Evolutionary conservation across 1,140 invertebrate species (phyloP), one percentile per base, ranked within the genome.

Genomic region (Uloborus diversus): DNA sequence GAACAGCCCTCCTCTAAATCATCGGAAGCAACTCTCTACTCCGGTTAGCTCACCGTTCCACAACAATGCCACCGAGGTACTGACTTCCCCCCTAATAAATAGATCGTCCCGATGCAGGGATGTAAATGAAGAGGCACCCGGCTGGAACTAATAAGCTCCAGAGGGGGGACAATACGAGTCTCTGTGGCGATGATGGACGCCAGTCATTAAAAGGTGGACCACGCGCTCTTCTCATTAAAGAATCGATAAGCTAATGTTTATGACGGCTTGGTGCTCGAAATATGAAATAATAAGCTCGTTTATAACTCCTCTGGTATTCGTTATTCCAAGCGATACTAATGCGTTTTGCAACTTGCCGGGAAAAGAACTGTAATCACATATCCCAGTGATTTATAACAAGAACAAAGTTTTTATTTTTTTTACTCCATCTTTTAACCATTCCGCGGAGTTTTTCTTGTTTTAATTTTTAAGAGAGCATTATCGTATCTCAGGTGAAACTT

Each of bases 221-320:
- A 20, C 37, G 33, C 42, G 30, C 33, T 33, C 56, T 25, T 25
- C 73, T 78, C 73, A 78, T 78, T 78, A 78, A 65, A 64, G 62
- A 66, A 78, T 78, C 73, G 73, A 78, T 78, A 78, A 78, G 73
- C 73, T 78, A 78, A 78, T 78, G 73, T 78, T 78, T 78, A 78
- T 78, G 73, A 66, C 73, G 73, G 73, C 33, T 75, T 75, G 73
- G 61, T 57, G 73, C 61, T 75, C 71, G 23, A 75, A 75, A 78
- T 78, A 78, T 78, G 66, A 78, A 78, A 78, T 78, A 78, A 78
- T 78, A 78, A 78, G 73, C 73, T 78, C 73, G 73, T 78, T 78
- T 78, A 78, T 78, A 78, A 78, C 73, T 78, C 49, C 9, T 5
- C 49, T n/a, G 49, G 49, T 20, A 53, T 53, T 64, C 73, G 37